Base-by-base conservation (phyloP, 2,888 invertebrate genomes). In the Volucella bombylans region DNA sequence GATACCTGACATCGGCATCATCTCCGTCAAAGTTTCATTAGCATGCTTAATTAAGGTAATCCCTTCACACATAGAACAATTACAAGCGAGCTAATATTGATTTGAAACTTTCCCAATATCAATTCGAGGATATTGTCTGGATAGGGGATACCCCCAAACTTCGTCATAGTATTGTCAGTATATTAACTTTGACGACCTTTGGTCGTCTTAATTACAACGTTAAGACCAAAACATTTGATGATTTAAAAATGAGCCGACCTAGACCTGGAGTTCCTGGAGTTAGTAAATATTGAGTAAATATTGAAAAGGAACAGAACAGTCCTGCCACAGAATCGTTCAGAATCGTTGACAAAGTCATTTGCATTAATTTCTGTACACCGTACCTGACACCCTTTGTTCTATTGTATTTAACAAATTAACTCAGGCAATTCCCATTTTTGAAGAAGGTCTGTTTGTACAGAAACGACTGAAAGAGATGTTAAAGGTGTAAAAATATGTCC, bases 101-200 rank as follows among this genome's bases (percentile, higher is more conserved):
- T 14, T 47, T 31, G 14, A 43, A 65, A 55, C 15, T 57, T 65
- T 65, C 55, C 49, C 18, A 65, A 65, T 74, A 74, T 74, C 55
- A 55, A 65, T 31, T 23, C 39, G 50, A 47, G 47, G 73, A 47
- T 39, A 39, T 41, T 49, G 8, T 38, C 15, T 50, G 50, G 3
- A 23, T 23, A 50, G 4, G 23, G 38, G 14, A 59, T 14, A 64
- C 18, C 39, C 41, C 49, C 54, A 49, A 49, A 55, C 14, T 41
- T 23, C 4, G 65, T 41, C 50, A 10, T 50, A 3, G 3, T 23
- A 23, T 15, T 55, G n/a, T 11, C 12, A 31, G 49, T 43, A 1
- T 57, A n/a, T 14, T 31, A 52, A 31, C 31, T 4, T 31, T 31
- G 6, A 31, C 31, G 31, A 52, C 23, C 61, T 71, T 50, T 23